These are phyloP conservation scores for Stenurella melanura DNA, from an alignment of 2,888 invertebrate species.

Conservation along the genomic window DNA sequence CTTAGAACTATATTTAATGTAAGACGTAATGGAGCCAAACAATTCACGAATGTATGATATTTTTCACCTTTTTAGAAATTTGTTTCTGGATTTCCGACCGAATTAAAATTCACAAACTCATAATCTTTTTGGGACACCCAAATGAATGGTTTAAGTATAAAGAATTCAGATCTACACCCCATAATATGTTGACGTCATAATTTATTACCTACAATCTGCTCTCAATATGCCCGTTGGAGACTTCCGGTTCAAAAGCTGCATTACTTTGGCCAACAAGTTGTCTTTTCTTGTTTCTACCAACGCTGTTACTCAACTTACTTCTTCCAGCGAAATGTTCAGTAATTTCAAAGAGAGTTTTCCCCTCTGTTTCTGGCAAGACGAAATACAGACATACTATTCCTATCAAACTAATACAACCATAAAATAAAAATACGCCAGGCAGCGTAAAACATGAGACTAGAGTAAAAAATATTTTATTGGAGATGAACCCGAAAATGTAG, in stretches of 20 bases:
- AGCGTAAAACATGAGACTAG: constrained; percentile 80
- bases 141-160: no score
- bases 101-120: no score
- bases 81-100: no score
- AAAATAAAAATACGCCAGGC: constrained; percentile 84
- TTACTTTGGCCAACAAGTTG: constrained; percentile 59
- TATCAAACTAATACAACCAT: constrained; percentile 78
- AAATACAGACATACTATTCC: constrained; percentile 82
- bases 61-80: no score
- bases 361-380: constrained; percentile 88
- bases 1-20: no score
- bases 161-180: no score
- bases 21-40: no score
- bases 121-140: no score
- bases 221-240: background rate
- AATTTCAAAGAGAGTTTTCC: constrained; percentile 83
- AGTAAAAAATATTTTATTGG: constrained; percentile 84
- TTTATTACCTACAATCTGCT: constrained; percentile 13
- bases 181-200: background rate
- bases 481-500: constrained; percentile 84
- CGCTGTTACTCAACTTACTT: constrained; percentile 74
- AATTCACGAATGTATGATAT: no score
- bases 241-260: constrained; percentile 42
- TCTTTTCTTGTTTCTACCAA: constrained; percentile 66
- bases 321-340: constrained; percentile 81